Conservation (phyloP, 2,797 vertebrate genomes). For the Loris lydekkerianus region DNA sequence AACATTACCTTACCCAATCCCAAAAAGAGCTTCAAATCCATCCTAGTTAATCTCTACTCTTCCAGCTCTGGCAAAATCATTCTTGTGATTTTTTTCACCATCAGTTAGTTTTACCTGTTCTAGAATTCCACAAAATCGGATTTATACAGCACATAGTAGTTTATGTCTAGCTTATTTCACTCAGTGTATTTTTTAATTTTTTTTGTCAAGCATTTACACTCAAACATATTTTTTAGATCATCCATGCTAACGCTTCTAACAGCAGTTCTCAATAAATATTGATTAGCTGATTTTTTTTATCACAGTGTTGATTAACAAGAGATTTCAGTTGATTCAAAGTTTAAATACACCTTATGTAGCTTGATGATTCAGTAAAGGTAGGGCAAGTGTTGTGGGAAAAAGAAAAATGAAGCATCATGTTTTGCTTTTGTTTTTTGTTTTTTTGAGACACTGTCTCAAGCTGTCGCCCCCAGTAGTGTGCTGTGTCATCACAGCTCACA, state of each 20-base stretch:
- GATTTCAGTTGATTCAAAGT: constrained; percentile 17
- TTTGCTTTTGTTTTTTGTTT: neutral
- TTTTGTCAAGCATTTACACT: too few species aligned
- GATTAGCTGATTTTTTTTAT: constrained; percentile 64
- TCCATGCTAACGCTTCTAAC: neutral
- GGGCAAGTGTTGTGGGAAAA: neutral
- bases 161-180: constrained; percentile 18
- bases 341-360: constrained; percentile 6
- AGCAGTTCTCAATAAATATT: constrained; percentile 55
- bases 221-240: neutral
- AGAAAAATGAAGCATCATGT: constrained; percentile 23
- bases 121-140: neutral
- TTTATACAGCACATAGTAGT: neutral
- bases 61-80: neutral
- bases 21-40: neutral
- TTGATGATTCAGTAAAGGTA: constrained; percentile 9
- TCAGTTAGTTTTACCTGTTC: constrained; percentile 13
- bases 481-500: too few species aligned
- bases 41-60: neutral
- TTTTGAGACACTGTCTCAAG: too few species aligned
- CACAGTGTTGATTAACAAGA: neutral
- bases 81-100: neutral
- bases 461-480: too few species aligned
- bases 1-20: neutral
- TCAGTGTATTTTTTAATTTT: neutral